Base-by-base conservation (phyloP, 2,113 vertebrate species). In the Pterocles burchelli region DNA sequence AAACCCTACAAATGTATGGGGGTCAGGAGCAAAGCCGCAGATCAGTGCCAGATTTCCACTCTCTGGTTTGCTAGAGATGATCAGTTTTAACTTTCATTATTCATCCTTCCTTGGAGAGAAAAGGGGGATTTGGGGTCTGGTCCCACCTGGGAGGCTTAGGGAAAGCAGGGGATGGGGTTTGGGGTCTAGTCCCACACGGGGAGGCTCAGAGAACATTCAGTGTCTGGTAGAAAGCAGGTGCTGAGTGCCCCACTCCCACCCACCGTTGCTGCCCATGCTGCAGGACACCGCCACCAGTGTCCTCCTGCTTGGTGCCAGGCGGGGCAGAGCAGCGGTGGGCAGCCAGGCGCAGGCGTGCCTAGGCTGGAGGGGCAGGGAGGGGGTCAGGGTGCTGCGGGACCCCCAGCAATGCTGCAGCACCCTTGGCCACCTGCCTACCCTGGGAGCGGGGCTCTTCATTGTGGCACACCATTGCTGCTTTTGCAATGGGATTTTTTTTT, bases 401-500 rank as follows among this genome's bases (percentile, higher is more conserved):
- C 8, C 33, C n/a, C 46, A 41, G 38, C 1, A 13, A 36, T 59
- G 71, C 79, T 68, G 75, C 46, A 73, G 34, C 19, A 14, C 22
- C 25, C 17, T 70, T 0, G 0, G n/a, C 29, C 6, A 1, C 48
- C 33, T 1, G 0, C 43, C 66, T 17, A 6, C 34, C 63, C 25
- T 7, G 13, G 63, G 29, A 84, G 17, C 0, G 0, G 49, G 20
- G 34, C 33, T 82, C 34, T 45, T 33, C 5, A 1, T 5, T 38
- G 18, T 18, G 18, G 29, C 36, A 25, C 51, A 21, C 34, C 4
- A 0, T 3, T 26, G 10, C 13, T 14, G 49, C 48, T 79, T 78
- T 26, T n/a, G n/a, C 62, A 59, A 20, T 5, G 31, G 63, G 16
- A 11, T 6, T 49, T 28, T 57, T 57, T 58, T 54, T 75, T n/a